Base-by-base conservation (phyloP, 1,140 invertebrate species). In the Neoseiulus cucumeris region DNA sequence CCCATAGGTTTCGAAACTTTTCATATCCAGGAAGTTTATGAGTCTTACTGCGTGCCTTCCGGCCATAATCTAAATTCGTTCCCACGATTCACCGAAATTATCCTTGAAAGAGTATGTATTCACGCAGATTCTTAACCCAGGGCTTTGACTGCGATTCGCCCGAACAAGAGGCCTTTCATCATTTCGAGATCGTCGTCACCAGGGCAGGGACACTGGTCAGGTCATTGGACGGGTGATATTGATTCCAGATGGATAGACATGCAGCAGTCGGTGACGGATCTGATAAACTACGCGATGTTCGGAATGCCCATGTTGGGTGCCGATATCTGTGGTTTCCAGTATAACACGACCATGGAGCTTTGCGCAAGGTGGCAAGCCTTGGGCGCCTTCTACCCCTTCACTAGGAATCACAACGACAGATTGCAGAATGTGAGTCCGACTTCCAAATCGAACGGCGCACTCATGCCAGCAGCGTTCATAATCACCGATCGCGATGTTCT, bases 121-220 rank as follows among this genome's bases (percentile, higher is more conserved):
- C 17, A 4, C 28, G 45, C 5, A 28, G 18, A 28, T 20, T 4
- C 45, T 28, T 47, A 14, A n/a, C 14, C 7, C 22, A 59, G 51
- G 22, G 51, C 51, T 59, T 20, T 59, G 22, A 33, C 22, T 17
- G 17, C 51, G 51, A 59, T 59, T 9, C 51, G 51, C 64, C 76
- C 80, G 33, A 78, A 80, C n/a, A 83, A 82, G 70, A 79, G 89
- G 66, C 84, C 87, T 17, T 85, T 94, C 72, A 81, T 92, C 29
- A 85, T 94, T 65, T 86, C 85, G 0, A 79, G 91, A 55, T 85
- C 89, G 0, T 85, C 87, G 0, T 93, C 85, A 77, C 76, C 85
- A 42, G 86, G 89, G 6, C 80, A 82, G 68, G 91, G 91, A 18
- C 77, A 79, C 66, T 90, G 83, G 75, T 82, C 83, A n/a, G 89